Conservation (phyloP, 2,113 vertebrate genomes). For the Coregonus clupeaformis region DNA sequence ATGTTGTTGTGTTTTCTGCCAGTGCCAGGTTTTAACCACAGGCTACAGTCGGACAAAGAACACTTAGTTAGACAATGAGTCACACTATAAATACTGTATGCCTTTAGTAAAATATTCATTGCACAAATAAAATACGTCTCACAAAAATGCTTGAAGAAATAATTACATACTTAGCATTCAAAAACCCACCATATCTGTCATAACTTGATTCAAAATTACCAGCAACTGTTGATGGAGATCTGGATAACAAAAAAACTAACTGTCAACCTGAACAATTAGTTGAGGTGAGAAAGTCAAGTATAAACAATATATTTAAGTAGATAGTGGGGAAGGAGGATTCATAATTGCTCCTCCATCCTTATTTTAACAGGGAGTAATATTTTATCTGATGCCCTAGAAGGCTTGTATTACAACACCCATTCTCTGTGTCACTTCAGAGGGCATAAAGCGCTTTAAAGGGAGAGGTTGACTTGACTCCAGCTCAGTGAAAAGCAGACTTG, state of each 20-base stretch:
- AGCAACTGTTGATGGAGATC: not conserved
- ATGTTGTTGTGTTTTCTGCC: conserved; percentile 6
- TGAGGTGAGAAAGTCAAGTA: conserved; percentile 31
- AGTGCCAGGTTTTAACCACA: conserved; percentile 2
- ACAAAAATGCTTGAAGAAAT: not conserved
- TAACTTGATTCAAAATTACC: conserved; percentile 30
- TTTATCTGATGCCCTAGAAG: conserved; percentile 26
- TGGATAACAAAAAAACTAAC: conserved; percentile 4
- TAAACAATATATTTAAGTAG: conserved; percentile 37
- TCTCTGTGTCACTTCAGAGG: conserved; percentile 8
- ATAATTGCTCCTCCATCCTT: no score
- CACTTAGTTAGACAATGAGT: no score
- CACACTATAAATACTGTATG: no score
- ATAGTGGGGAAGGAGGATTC: conserved; percentile 22
- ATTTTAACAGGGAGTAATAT: not conserved
- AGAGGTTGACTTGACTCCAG: conserved; percentile 13
- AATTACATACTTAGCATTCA: not conserved
- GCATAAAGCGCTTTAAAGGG: conserved; percentile 22
- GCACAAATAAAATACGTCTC: not conserved
- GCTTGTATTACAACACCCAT: conserved; percentile 13
- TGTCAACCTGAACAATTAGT: conserved; percentile 23
- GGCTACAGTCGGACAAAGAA: not conserved
- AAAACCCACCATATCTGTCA: conserved; percentile 43
- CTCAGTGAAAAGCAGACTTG: conserved; percentile 16
- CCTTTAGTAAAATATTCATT: no score